These are phyloP conservation scores for Scomber colias DNA, from an alignment of 2,113 vertebrate species.

Conservation along the genomic window DNA sequence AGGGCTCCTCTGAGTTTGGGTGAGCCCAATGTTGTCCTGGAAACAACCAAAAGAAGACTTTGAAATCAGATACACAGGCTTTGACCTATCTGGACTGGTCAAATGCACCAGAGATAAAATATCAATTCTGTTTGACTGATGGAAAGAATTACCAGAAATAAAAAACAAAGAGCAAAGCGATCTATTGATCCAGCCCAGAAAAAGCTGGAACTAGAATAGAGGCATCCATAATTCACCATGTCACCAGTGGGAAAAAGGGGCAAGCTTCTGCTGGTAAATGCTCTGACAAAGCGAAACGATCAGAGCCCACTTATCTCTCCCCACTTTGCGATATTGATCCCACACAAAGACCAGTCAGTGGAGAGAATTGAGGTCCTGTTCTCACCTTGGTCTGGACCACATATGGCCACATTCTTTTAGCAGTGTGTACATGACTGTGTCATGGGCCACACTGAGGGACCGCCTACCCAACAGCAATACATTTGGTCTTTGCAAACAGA, in stretches of 20 bases:
- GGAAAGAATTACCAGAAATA: slow-evolving; percentile 36
- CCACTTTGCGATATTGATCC: slow-evolving; percentile 60
- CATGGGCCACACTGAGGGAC: too few species aligned
- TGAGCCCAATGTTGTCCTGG: neutral
- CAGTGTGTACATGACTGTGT: too few species aligned
- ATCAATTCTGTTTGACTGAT: slow-evolving; percentile 12
- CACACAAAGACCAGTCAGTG: slow-evolving; percentile 34
- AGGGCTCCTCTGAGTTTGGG: neutral
- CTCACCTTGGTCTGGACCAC: too few species aligned
- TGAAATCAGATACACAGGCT: neutral
- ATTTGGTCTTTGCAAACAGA: too few species aligned
- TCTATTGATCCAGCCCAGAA: slow-evolving; percentile 49
- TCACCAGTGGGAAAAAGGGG: slow-evolving; percentile 38
- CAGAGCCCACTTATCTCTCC: slow-evolving; percentile 47
- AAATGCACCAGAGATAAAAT: slow-evolving; percentile 6
- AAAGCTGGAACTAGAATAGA: slow-evolving; percentile 44
- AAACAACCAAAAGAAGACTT: neutral
- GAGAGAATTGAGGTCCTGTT: slow-evolving; percentile 33
- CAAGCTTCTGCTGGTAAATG: slow-evolving; percentile 18
- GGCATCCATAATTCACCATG: slow-evolving; percentile 44
- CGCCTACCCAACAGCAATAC: too few species aligned
- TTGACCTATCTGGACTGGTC: neutral
- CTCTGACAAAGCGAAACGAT: slow-evolving; percentile 27
- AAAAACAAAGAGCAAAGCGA: slow-evolving; percentile 37
- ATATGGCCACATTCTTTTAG: too few species aligned